Base-by-base conservation (phyloP, 2,797 vertebrate genomes). In the Pitangus sulphuratus region DNA sequence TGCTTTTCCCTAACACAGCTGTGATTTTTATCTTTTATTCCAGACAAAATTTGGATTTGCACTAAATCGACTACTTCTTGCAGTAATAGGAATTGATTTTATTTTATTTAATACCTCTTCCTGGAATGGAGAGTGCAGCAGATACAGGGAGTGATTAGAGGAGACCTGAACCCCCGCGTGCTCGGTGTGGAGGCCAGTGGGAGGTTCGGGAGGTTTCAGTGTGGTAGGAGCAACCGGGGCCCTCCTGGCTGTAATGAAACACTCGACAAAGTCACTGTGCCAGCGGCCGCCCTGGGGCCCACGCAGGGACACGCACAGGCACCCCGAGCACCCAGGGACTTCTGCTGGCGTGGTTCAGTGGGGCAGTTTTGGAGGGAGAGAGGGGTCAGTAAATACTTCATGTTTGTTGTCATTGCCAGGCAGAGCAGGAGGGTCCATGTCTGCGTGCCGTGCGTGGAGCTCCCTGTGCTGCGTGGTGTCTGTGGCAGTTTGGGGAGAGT, bases 301-400 rank as follows among this genome's bases (percentile, higher is more conserved):
- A 16, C 15, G 28, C 39, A 3, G 58, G 37, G 37, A 35, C 74
- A 3, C 28, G 6, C n/a, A 25, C 66, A 7, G 7, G 6, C 1
- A 9, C 17, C 5, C 51, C 5, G 9, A 40, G 58, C 6, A 12
- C 65, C 21, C 71, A 1, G 3, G 4, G 28, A 0, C 0, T 3
- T 12, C 39, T 60, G 76, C 69, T 19, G 84, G 17, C 12, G 0
- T 2, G 64, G 51, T 74, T 53, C 20, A 0, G 57, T 1, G 56
- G 42, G 51, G 19, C 6, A 4, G 10, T 15, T 0, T 2, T 21
- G 15, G 40, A 39, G 50, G 16, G 16, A 11, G 31, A 40, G 61
- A 9, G 48, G 40, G 26, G 5, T 21, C 20, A 1, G n/a, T 3
- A 14, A 51, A n/a, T 3, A 0, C 25, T 42, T 9, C 1, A 1